phyloP scores from a whole-genome alignment of 2,888 invertebrate genomes.

The Cepaea hortensis region DNA sequence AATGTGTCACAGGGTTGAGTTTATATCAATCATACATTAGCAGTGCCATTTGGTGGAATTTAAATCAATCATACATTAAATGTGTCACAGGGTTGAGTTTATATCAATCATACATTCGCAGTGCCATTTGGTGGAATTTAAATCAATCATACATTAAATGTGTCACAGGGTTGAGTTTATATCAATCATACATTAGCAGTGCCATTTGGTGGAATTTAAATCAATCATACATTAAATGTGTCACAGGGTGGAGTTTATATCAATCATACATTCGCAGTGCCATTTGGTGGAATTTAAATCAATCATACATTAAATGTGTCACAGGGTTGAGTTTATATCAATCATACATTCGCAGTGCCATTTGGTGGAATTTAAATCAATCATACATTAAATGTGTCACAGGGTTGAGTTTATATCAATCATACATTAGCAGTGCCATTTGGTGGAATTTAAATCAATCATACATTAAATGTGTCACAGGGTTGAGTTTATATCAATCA shows the following conservation, averaged over 20 bases:
- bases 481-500: background rate
- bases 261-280: background rate
- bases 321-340: background rate
- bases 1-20: background rate
- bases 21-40: background rate
- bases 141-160: too few relatives aligned
- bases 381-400: background rate
- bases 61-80: background rate
- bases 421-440: background rate
- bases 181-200: too few relatives aligned
- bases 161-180: too few relatives aligned
- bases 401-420: background rate
- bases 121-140: too few relatives aligned
- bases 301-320: background rate
- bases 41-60: background rate
- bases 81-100: too few relatives aligned
- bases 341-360: background rate
- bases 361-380: background rate
- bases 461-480: background rate
- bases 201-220: background rate
- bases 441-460: background rate
- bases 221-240: background rate
- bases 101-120: too few relatives aligned
- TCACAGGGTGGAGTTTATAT: background rate
- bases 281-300: too few relatives aligned